phyloP scores from a whole-genome alignment of 2,113 vertebrate genomes.

The Grammomys surdaster region DNA sequence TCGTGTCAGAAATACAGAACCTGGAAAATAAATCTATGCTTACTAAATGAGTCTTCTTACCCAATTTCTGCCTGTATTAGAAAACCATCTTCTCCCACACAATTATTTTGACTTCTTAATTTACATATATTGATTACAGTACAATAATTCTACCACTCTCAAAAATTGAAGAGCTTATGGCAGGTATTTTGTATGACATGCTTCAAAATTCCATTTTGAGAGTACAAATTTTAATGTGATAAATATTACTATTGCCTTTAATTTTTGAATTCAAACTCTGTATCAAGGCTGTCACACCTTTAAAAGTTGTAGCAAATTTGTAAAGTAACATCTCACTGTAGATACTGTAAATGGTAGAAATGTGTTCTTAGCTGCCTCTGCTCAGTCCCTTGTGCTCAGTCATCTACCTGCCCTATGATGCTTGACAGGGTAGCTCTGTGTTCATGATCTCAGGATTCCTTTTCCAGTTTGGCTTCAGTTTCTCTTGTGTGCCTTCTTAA shows the following conservation, averaged over 20 bases:
- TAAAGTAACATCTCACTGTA: neutral
- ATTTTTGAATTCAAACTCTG: neutral
- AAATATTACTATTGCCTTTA: conserved; percentile 23
- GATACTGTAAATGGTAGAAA: neutral
- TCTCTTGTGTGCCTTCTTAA: neutral
- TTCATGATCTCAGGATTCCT: neutral
- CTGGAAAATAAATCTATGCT: neutral
- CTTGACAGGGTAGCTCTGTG: neutral
- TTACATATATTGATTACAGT: conserved; percentile 41
- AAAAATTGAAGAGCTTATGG: neutral
- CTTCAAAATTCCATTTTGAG: conserved; percentile 39
- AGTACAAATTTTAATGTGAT: conserved; percentile 13
- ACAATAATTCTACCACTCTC: conserved; percentile 1
- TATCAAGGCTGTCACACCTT: neutral
- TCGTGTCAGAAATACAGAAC: neutral
- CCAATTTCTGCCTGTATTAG: neutral
- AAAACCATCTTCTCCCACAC: neutral
- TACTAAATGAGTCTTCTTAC: neutral
- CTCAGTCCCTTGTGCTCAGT: neutral
- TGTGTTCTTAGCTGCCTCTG: neutral
- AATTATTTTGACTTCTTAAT: conserved; percentile 53
- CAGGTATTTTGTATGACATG: conserved; percentile 10
- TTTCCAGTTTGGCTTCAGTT: neutral
- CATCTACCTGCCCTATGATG: neutral
- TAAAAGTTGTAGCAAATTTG: neutral